Conservation (phyloP, 2,797 vertebrate genomes). For the Pagetopsis macropterus region DNA sequence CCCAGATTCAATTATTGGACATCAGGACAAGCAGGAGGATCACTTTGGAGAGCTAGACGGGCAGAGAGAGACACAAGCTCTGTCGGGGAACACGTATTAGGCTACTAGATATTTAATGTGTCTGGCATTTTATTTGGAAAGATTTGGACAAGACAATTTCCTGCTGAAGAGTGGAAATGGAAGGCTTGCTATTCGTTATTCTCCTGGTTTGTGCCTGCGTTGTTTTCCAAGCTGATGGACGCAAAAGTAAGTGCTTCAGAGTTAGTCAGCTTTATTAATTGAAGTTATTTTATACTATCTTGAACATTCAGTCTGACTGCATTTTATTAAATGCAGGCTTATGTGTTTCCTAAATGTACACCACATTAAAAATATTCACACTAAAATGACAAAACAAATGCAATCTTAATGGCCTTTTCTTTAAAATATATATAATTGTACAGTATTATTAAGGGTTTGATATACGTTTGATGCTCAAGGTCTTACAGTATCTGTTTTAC, state of each 20-base stretch:
- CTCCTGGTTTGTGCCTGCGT: conserved; percentile 71
- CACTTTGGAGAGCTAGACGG: conserved; percentile 28
- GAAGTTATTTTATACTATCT: not conserved
- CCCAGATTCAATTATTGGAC: conserved; percentile 69
- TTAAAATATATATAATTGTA: not conserved
- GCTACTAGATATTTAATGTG: not conserved
- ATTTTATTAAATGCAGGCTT: not conserved
- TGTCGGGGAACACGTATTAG: not conserved
- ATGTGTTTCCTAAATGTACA: not conserved
- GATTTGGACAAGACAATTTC: too few species aligned
- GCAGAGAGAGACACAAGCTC: conserved; percentile 25
- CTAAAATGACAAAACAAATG: not conserved
- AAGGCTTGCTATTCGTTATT: conserved; percentile 5
- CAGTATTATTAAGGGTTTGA: not conserved
- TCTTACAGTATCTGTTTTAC: conserved; percentile 1
- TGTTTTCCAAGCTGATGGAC: conserved; percentile 66
- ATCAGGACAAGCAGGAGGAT: conserved; percentile 32
- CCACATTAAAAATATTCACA: not conserved
- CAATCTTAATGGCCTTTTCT: too few species aligned
- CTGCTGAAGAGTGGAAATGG: conserved; percentile 74
- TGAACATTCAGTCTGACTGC: not conserved
- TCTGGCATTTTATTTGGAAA: not conserved
- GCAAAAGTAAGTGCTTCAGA: conserved; percentile 86
- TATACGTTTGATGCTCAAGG: not conserved
- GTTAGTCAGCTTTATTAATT: not conserved